Evolutionary conservation across 2,888 invertebrate genomes (phyloP).

Genomic region (Mamestra brassicae): DNA sequence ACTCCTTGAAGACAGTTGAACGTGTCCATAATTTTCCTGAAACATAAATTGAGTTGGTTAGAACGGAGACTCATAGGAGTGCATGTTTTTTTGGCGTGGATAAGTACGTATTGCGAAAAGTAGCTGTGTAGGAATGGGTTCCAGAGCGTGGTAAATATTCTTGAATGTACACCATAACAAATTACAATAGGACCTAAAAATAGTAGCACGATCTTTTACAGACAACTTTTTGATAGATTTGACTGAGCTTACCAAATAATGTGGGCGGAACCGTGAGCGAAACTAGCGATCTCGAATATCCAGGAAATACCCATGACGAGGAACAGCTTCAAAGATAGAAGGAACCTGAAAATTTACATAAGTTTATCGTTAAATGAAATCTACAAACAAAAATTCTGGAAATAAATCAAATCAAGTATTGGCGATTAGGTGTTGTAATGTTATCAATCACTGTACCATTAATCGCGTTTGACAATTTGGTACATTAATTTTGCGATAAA

Average conservation of each 20-base stretch:
- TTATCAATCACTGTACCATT: neutral
- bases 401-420: neutral
- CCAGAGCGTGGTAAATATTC: too few relatives aligned
- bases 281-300: conserved; percentile 92
- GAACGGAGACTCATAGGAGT: neutral
- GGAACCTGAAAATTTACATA: conserved; percentile 85
- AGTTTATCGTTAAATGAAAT: neutral
- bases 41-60: conserved; percentile 37
- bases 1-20: conserved; percentile 93
- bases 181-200: too few relatives aligned
- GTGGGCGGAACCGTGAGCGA: conserved; percentile 84
- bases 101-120: too few relatives aligned
- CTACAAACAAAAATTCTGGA: neutral
- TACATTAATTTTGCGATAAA: neutral
- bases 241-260: conserved; percentile 81
- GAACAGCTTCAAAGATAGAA: conserved; percentile 92
- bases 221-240: too few relatives aligned
- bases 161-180: too few relatives aligned
- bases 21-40: conserved; percentile 92
- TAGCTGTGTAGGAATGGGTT: too few relatives aligned
- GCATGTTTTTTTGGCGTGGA: too few relatives aligned
- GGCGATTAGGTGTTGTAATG: neutral
- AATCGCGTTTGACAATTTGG: neutral
- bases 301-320: conserved; percentile 93
- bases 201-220: too few relatives aligned